Evolutionary conservation across 2,113 vertebrate genomes (phyloP), one percentile per base, ranked within the genome.

Genomic region (Sebastes fasciatus): DNA sequence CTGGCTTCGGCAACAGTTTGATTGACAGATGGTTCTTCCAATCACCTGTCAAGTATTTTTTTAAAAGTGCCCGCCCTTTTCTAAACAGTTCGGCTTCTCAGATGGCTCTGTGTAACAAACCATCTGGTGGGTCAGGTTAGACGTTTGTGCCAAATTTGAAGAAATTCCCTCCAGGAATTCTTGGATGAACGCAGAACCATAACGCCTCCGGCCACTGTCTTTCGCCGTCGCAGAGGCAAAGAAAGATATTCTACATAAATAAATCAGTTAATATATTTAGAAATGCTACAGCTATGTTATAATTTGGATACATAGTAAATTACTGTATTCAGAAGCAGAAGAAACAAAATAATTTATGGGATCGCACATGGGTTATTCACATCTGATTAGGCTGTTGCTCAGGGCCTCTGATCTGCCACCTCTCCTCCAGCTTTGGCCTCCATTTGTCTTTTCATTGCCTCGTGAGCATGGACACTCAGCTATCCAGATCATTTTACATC

Each of bases 351-450:
- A 71, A 34, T 72, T 83, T 23, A 84, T 58, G 65, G 6, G 51
- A 72, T 82, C 26, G 60, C 48, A 69, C 52, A 61, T 57, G 74
- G 21, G 63, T 84, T 78, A 70, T 77, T 86, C 51, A 84, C 17
- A 10, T 58, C 49, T 74, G 67, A 82, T 65, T 76, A 71, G 49
- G 17, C 46, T 51, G 62, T 55, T 84, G 49, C 74, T 83, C 46
- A 46, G 58, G 42, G 77, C 43, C 52, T 48, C 45, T 52, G 51
- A 73, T 77, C 58, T 8, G 14, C 42, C 52, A 62, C 14, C 54
- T 34, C 42, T 66, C 55, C 52, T 74, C 52, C 34, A 51, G 54
- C 43, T 72, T 57, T 75, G 76, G 54, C 45, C 82, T 81, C 79
- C 70, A 23, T 23, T 62, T 21, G 21, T 64, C 51, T 80, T 64